phyloP scores from a whole-genome alignment of 2,888 invertebrate genomes.

The Argyresthia goedartella region DNA sequence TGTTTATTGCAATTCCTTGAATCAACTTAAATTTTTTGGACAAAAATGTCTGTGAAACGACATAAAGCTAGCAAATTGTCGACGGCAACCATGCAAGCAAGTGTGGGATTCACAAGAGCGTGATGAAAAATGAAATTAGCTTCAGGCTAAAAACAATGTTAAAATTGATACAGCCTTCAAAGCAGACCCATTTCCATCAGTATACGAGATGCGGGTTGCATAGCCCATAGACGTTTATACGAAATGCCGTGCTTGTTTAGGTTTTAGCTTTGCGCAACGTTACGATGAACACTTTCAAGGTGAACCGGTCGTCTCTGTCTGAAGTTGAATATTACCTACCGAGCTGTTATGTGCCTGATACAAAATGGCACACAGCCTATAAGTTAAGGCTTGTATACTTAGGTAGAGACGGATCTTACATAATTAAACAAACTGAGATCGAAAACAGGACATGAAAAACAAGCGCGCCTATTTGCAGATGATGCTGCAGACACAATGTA shows the following conservation, averaged over 20 bases:
- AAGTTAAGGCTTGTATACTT: background rate
- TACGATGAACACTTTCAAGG: constrained; percentile 47
- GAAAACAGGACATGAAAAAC: background rate
- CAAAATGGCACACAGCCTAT: background rate
- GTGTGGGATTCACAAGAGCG: too few species aligned
- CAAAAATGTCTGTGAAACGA: too few species aligned
- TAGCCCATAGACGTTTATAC: background rate
- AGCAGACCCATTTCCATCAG: too few species aligned
- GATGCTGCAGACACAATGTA: background rate
- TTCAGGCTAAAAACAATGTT: too few species aligned
- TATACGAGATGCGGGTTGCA: too few species aligned
- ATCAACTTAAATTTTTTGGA: too few species aligned
- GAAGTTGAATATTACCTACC: background rate
- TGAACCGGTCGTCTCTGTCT: constrained; percentile 34
- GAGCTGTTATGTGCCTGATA: background rate
- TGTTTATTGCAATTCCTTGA: too few species aligned
- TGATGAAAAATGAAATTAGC: too few species aligned
- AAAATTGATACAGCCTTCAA: too few species aligned
- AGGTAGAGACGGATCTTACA: background rate
- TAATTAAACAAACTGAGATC: background rate
- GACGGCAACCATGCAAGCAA: too few species aligned
- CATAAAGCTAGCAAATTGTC: too few species aligned
- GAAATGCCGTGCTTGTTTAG: constrained; percentile 3
- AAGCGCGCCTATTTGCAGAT: background rate
- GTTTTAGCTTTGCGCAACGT: constrained; percentile 29